Percentiles rank a stretch among this genome's conserved stretches.
phyloP scores from a whole-genome alignment of 2,797 vertebrate genomes.

The Sebastes flavidus region DNA sequence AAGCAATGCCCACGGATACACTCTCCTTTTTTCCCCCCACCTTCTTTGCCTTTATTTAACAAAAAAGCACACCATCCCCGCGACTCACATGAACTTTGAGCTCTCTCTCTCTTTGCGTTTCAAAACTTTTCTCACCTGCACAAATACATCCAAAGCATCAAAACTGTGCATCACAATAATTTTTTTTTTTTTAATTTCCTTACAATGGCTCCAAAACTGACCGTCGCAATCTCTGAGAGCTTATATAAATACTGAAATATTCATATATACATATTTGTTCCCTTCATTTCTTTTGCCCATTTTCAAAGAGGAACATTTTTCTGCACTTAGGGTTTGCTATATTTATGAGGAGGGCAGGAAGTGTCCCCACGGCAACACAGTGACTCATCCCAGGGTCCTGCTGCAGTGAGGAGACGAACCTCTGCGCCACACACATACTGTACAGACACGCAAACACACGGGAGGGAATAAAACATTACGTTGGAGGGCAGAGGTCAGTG shows the following conservation, averaged over 20 bases:
- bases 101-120: slow-evolving; percentile 56
- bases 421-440: slow-evolving; percentile 28
- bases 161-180: slow-evolving; percentile 25
- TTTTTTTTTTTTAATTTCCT: slow-evolving; percentile 14
- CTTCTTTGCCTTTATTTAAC: slow-evolving; percentile 70
- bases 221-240: slow-evolving; percentile 41
- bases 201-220: slow-evolving; percentile 46
- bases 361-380: slow-evolving; percentile 69
- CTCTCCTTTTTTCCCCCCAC: slow-evolving; percentile 32
- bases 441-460: slow-evolving; percentile 15
- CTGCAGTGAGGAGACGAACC: slow-evolving; percentile 41
- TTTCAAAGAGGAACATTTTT: slow-evolving; percentile 81
- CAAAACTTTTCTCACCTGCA: slow-evolving; percentile 69
- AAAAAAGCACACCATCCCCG: slow-evolving; percentile 59
- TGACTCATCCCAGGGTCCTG: slow-evolving; percentile 75
- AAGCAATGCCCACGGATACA: slow-evolving; percentile 81
- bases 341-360: slow-evolving; percentile 81
- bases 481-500: not conserved
- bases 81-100: slow-evolving; percentile 66
- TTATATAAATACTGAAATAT: slow-evolving; percentile 84
- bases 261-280: slow-evolving; percentile 76
- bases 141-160: slow-evolving; percentile 29
- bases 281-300: slow-evolving; percentile 47
- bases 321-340: slow-evolving; percentile 85
- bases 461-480: slow-evolving; percentile 4